Percentiles rank a stretch among this genome's conserved stretches.
Evolutionary conservation across 2,113 vertebrate genomes (phyloP).

Genomic region (Indri indri): DNA sequence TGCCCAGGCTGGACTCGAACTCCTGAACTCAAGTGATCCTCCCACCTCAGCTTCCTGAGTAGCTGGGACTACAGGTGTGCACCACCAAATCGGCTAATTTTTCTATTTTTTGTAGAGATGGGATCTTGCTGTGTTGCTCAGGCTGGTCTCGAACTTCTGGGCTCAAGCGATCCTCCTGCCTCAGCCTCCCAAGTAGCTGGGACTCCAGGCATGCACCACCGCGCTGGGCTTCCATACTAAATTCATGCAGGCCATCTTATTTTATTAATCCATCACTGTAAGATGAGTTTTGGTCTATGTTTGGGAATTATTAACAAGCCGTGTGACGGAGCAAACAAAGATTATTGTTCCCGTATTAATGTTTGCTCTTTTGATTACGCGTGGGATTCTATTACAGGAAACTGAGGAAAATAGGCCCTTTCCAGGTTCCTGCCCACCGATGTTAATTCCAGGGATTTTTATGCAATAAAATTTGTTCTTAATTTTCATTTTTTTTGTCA

Average conservation of each 20-base stretch:
- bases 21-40: no score
- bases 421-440: background rate
- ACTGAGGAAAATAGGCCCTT: background rate
- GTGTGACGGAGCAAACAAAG: background rate
- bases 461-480: constrained; percentile 13
- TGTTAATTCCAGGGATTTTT: background rate
- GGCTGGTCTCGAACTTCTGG: background rate
- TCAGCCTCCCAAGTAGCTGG: background rate
- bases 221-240: background rate
- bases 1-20: no score
- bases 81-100: no score
- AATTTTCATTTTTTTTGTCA: background rate
- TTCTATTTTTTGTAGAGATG: no score
- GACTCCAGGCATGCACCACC: background rate
- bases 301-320: background rate
- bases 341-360: constrained; percentile 33
- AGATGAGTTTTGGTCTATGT: background rate
- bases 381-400: constrained; percentile 46
- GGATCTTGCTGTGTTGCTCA: background rate
- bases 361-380: constrained; percentile 63
- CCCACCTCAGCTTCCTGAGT: no score
- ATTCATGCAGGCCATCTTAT: background rate
- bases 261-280: background rate
- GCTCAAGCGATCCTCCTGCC: background rate
- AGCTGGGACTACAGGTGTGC: no score